phyloP scores from a whole-genome alignment of 2,888 invertebrate species.

The Drosophila histrio region DNA sequence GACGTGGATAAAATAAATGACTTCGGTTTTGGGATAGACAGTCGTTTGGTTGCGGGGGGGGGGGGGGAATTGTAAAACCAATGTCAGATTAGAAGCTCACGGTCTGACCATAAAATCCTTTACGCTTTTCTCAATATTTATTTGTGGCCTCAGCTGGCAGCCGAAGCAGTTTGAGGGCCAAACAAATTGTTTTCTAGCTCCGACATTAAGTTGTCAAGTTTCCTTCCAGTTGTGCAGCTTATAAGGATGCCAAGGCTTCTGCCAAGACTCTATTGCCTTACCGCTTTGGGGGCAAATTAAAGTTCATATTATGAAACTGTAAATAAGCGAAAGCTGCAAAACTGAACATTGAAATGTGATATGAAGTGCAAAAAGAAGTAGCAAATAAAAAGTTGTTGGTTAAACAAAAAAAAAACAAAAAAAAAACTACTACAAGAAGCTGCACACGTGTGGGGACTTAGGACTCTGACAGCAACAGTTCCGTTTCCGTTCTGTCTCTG shows the following conservation, averaged over 20 bases:
- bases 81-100: slow-evolving; percentile 56
- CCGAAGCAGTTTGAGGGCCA: slow-evolving; percentile 33
- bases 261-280: background rate
- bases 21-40: slow-evolving; percentile 54
- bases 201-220: slow-evolving; percentile 70
- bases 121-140: slow-evolving; percentile 65
- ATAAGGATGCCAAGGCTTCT: slow-evolving; percentile 20
- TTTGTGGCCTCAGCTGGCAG: slow-evolving; percentile 63
- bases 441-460: slow-evolving; percentile 67
- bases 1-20: slow-evolving; percentile 59
- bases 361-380: slow-evolving; percentile 12
- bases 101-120: slow-evolving; percentile 61
- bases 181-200: slow-evolving; percentile 65
- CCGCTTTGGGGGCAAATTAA: slow-evolving; percentile 10
- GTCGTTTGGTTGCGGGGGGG: background rate
- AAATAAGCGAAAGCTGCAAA: slow-evolving; percentile 31
- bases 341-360: slow-evolving; percentile 53
- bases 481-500: slow-evolving; percentile 27
- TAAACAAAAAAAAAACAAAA: slow-evolving; percentile 20
- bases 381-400: background rate
- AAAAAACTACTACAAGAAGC: slow-evolving; percentile 24
- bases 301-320: slow-evolving; percentile 24
- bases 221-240: slow-evolving; percentile 23
- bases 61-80: slow-evolving; percentile 42
- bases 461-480: slow-evolving; percentile 38